phyloP scores from a whole-genome alignment of 92 coral and sea anemone genomes.

The Heliopora coerulea region DNA sequence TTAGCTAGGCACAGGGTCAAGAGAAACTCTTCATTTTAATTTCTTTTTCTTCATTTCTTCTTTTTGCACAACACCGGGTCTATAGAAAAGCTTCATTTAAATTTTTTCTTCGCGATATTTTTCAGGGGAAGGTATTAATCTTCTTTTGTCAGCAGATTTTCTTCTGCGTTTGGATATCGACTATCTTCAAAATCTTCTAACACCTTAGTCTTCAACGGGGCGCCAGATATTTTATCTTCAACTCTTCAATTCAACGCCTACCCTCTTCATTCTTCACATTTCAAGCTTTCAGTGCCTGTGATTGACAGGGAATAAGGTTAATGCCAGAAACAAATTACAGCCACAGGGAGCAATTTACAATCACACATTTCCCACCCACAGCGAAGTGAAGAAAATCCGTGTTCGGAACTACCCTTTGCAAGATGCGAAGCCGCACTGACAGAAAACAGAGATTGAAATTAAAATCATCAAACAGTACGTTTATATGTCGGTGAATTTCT shows the following conservation, averaged over 20 bases:
- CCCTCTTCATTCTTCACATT: slow-evolving; percentile 41
- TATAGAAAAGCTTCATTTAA: slow-evolving; percentile 28
- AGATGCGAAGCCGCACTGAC: no score
- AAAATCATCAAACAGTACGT: no score
- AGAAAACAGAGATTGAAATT: no score
- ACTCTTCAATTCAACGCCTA: slow-evolving; percentile 25
- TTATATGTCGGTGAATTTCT: no score
- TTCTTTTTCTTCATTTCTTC: slow-evolving; percentile 37
- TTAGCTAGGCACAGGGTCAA: no score
- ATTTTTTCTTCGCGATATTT: slow-evolving; percentile 4
- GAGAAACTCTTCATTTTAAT: no score
- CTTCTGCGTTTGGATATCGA: slow-evolving; percentile 7
- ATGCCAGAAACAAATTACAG: slow-evolving; percentile 7
- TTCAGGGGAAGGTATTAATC: slow-evolving; percentile 22
- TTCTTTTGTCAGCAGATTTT: slow-evolving; percentile 29
- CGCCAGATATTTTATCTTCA: neutral
- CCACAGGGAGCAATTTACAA: neutral
- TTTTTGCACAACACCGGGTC: neutral
- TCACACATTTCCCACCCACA: neutral
- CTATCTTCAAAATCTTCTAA: slow-evolving; percentile 31
- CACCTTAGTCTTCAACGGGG: slow-evolving; percentile 7
- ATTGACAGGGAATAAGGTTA: slow-evolving; percentile 42
- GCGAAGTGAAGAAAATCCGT: no score
- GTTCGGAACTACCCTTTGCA: no score
- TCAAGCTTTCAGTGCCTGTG: slow-evolving; percentile 43